These are phyloP conservation scores for Erithacus rubecula DNA, from an alignment of 2,797 vertebrate genomes.

Conservation along the genomic window DNA sequence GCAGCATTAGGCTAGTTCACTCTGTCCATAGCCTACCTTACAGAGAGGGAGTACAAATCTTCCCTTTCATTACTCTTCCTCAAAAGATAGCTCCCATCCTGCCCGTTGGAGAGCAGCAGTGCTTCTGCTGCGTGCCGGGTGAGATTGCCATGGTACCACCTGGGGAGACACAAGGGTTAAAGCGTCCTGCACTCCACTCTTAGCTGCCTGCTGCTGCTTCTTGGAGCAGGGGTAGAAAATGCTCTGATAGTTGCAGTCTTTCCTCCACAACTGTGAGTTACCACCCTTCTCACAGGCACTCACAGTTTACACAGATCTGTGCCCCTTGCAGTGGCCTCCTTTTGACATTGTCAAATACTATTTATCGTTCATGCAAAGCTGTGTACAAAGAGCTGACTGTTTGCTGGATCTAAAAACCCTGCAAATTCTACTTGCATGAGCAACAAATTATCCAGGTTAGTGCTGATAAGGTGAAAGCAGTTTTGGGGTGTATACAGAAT, in stretches of 20 bases:
- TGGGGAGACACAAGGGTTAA: constrained; percentile 49
- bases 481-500: neutral
- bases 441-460: neutral
- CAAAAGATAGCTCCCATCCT: constrained; percentile 91
- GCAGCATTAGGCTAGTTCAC: neutral
- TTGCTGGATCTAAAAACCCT: neutral
- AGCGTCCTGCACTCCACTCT: neutral
- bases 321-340: neutral
- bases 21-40: constrained; percentile 78
- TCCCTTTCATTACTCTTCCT: constrained; percentile 86
- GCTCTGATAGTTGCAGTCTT: neutral
- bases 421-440: neutral
- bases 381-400: neutral
- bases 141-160: constrained; percentile 91
- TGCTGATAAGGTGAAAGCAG: neutral
- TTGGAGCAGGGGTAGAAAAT: neutral
- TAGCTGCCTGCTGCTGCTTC: neutral
- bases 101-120: constrained; percentile 90
- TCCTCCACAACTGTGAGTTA: neutral
- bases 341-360: fast-evolving
- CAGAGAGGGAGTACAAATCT: constrained; percentile 87
- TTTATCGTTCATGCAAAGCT: neutral
- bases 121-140: constrained; percentile 92
- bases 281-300: neutral
- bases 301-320: neutral